Conservation (phyloP, 2,797 vertebrate genomes). For the Dendrocincla fuliginosa region DNA sequence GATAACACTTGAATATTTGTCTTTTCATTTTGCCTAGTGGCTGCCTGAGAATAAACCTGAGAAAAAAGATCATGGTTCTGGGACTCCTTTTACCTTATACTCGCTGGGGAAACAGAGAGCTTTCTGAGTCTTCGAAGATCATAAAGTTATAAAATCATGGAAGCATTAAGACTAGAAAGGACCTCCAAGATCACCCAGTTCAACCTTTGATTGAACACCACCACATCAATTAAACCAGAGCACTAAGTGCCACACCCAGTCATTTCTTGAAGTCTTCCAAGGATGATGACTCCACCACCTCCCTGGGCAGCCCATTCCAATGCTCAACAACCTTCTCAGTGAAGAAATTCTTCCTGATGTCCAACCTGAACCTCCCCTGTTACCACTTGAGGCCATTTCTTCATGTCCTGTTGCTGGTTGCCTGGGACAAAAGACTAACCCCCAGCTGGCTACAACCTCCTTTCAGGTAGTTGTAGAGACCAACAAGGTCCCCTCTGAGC, state of each 20-base stretch:
- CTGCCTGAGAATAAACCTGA: neutral
- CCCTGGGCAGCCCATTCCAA: neutral
- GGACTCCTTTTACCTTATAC: neutral
- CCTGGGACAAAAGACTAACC: neutral
- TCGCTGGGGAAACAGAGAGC: neutral
- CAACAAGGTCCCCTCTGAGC: neutral
- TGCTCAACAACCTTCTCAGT: neutral
- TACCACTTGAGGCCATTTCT: neutral
- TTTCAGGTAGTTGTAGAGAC: neutral
- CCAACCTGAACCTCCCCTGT: neutral
- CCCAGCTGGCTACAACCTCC: neutral
- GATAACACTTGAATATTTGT: neutral
- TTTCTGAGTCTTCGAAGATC: neutral
- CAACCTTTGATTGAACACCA: neutral
- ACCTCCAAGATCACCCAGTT: neutral
- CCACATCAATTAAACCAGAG: neutral
- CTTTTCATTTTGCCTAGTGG: neutral
- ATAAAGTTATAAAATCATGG: neutral
- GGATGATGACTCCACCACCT: neutral
- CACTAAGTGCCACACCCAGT: neutral
- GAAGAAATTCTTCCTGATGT: neutral
- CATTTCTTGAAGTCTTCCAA: neutral
- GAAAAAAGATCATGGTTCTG: neutral
- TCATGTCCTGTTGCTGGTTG: neutral
- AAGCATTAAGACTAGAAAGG: neutral